Base-by-base conservation (phyloP, 1,140 invertebrate genomes). In the Plutomurus gul region DNA sequence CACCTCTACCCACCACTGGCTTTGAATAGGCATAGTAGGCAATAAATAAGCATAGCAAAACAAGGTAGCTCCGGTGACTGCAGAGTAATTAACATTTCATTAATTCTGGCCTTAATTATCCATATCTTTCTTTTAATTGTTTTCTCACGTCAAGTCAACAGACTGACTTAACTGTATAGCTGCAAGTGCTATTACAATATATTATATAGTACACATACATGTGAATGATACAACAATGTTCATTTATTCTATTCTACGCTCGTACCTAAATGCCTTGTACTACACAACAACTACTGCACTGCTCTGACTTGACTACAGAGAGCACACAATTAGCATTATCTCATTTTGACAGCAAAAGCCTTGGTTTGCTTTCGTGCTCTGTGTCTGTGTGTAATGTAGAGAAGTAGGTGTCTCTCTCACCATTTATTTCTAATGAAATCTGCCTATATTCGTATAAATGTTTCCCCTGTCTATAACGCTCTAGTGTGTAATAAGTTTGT, bases 61-160 rank as follows among this genome's bases (percentile, higher is more conserved):
- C 47, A 25, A 51, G 47, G 25, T 22, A 51, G 47, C 20, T 8
- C n/a, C 30, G 27, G 27, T 33, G 36, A 65, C 56, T 43, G 71
- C 37, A 30, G 71, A 51, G 43, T 75, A 75, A 75, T 75, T 75
- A 75, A 75, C 73, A 75, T 75, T 75, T 75, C 73, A 75, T 75
- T 75, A 75, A 75, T 75, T 51, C 47, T 51, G 73, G 46, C 73
- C 47, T 75, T 75, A 75, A 75, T 75, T 75, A 75, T 75, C 73
- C 39, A 37, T 72, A 72, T 72, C 70, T 72, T 39, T 46, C 40
- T 75, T 75, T 39, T 75, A 75, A 75, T 75, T 75, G 73, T 75
- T 75, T 75, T 75, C 73, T 51, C 70, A 72, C 22, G 70, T 72
- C 70, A 72, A 43, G 33, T 25, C 70, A 56, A 10, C 40, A 43